Evolutionary conservation across 23 tunicate species (phyloP), one percentile per base, ranked within the genome.

Genomic region (Phallusia fumigata): DNA sequence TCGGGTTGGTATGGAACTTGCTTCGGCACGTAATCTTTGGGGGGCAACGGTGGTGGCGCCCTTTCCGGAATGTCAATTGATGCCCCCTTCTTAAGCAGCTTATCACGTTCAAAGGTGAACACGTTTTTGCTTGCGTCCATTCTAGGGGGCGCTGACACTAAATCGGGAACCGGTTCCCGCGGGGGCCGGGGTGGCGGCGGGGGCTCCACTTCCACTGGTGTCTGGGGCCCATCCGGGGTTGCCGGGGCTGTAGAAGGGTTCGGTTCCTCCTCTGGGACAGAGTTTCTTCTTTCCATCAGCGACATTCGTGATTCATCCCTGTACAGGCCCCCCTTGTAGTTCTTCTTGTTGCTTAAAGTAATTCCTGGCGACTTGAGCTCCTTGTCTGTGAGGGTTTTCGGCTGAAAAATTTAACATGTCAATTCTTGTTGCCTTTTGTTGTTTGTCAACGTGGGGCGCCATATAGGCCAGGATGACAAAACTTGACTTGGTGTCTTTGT

Each of bases 301-400:
- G 86, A 75, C 74, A 88, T 65, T 35, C 65, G 47, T 32, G 91
- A 81, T 31, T 93, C 97, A 31, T 93, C 97, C 31, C 89, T 79
- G 44, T 58, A 73, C 0, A 83, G 65, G 0, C 77, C 58, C 45
- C 77, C 64, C 53, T 65, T 45, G 75, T 69, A 75, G 58, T 82
- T 87, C 76, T 93, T 93, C 69, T 58, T 58, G 69, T 58, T 58
- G 81, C 97, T 87, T 33, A 86, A 84, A 3, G 80, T 85, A 35
- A 82, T 93, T 15, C 97, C 97, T 0, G 97, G 97, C 11, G 97
- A 93, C 64, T 88, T 88, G 32, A 88, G 84, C 52, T 93, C 97
- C 49, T 93, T 93, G 73, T 93, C 97, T 30, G 89, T 79, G 77
- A 84, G 69, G 18, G 83, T 31, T 31, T 86, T 84, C 21, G 86